A percentile compares a stretch with the other conserved stretches of the same genome.
These are phyloP conservation scores for Leuciscus idus DNA, from an alignment of 2,113 vertebrate species.

Conservation along the genomic window DNA sequence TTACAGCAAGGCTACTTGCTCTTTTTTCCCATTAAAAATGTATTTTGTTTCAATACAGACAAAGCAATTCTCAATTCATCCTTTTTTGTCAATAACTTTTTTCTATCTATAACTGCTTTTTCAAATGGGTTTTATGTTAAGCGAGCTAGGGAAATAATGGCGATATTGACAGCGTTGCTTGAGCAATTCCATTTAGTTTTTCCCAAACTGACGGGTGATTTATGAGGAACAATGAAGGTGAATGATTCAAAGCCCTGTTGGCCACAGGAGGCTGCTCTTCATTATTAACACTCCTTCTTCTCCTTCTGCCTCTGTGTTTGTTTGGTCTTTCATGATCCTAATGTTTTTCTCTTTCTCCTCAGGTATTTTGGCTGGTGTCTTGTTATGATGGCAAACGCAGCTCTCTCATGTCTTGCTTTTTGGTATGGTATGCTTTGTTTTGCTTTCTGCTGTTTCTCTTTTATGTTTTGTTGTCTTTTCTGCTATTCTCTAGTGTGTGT, in stretches of 20 bases:
- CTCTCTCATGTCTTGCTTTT: conserved; percentile 16
- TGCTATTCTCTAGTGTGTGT: conserved; percentile 20
- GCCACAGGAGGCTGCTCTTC: conserved; percentile 35
- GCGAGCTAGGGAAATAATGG: conserved; percentile 67
- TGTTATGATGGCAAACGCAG: conserved; percentile 1
- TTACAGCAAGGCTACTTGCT: neutral
- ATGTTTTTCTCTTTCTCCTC: neutral
- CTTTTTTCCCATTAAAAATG: conserved; percentile 57
- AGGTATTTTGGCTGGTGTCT: conserved; percentile 4
- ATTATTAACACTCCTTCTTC: conserved; percentile 49
- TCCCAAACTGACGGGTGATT: conserved; percentile 62
- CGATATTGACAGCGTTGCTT: conserved; percentile 66
- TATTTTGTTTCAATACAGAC: conserved; percentile 72
- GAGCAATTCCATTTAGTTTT: conserved; percentile 51
- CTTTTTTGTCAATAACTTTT: conserved; percentile 55
- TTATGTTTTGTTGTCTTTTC: conserved; percentile 4
- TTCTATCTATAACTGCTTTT: conserved; percentile 62
- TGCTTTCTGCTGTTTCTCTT: neutral
- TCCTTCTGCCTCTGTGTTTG: conserved; percentile 22
- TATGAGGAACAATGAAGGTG: conserved; percentile 69
- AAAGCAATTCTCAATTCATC: conserved; percentile 65
- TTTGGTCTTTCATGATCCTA: conserved; percentile 25
- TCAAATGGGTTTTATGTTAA: conserved; percentile 66
- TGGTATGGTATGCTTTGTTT: conserved; percentile 8
- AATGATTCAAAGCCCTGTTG: conserved; percentile 58